Conservation (phyloP, 2,113 vertebrate species). For the Penelope pileata region DNA sequence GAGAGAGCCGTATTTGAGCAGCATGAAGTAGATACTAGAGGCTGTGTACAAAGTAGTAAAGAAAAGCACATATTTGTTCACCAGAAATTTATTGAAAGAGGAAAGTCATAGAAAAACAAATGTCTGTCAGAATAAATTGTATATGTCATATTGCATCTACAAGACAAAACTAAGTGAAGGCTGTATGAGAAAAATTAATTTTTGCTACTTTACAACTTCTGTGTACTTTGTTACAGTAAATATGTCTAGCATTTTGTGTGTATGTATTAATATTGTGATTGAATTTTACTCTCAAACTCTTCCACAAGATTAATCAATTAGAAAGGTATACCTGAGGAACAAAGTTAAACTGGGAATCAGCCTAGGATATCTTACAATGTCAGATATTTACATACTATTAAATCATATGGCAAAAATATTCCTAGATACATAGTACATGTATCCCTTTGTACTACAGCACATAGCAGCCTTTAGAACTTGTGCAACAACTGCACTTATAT, state of each 20-base stretch:
- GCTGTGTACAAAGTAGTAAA: not conserved
- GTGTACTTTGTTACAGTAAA: not conserved
- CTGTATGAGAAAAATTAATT: not conserved
- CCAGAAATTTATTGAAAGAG: not conserved
- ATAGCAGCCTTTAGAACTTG: not conserved
- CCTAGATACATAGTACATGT: fast-evolving
- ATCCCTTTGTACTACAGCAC: not conserved
- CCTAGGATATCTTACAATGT: not conserved
- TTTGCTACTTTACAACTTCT: not conserved
- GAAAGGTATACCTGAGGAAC: not conserved
- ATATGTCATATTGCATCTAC: not conserved
- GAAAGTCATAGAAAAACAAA: not conserved
- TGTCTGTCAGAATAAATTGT: not conserved
- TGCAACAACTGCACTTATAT: not conserved
- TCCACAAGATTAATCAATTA: not conserved
- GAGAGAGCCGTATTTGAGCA: not conserved
- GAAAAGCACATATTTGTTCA: not conserved
- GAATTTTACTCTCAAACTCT: not conserved
- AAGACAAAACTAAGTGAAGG: not conserved
- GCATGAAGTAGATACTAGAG: not conserved
- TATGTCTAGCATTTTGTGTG: not conserved
- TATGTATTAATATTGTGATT: not conserved
- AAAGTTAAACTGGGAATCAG: not conserved
- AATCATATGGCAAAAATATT: not conserved
- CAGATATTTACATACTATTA: not conserved